A percentile compares a stretch with the other conserved stretches of the same genome.
These are phyloP conservation scores for Strix occidentalis DNA, from an alignment of 2,797 vertebrate species.

Conservation along the genomic window DNA sequence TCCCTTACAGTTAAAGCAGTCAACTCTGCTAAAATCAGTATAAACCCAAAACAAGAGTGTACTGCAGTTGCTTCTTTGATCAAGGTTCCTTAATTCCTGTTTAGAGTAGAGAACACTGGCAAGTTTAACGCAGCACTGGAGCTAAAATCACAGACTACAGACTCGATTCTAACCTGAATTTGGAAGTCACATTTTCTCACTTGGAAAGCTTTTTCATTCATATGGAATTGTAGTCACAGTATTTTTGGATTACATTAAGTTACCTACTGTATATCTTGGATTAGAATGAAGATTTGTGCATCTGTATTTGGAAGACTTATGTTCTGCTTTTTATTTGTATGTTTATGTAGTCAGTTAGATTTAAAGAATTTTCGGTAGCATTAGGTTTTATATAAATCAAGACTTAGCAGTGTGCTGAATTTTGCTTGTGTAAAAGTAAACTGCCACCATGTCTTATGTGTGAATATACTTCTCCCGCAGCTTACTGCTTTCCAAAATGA, in stretches of 20 bases:
- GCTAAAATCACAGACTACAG: neutral
- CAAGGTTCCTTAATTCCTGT: neutral
- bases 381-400: neutral
- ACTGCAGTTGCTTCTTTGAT: neutral
- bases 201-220: neutral
- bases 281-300: neutral
- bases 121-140: neutral
- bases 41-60: neutral
- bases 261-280: neutral
- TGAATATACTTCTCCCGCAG: neutral
- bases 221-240: neutral
- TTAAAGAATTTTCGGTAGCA: neutral
- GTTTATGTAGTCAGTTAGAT: neutral
- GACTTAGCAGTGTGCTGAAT: neutral
- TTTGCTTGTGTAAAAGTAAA: neutral
- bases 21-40: neutral
- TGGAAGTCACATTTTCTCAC: neutral
- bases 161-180: neutral
- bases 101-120: neutral
- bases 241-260: neutral
- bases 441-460: neutral
- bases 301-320: neutral
- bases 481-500: neutral
- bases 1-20: neutral
- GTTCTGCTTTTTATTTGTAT: neutral